Evolutionary conservation across 2,888 invertebrate species (phyloP).

Genomic region (Eubasilissa splendida): DNA sequence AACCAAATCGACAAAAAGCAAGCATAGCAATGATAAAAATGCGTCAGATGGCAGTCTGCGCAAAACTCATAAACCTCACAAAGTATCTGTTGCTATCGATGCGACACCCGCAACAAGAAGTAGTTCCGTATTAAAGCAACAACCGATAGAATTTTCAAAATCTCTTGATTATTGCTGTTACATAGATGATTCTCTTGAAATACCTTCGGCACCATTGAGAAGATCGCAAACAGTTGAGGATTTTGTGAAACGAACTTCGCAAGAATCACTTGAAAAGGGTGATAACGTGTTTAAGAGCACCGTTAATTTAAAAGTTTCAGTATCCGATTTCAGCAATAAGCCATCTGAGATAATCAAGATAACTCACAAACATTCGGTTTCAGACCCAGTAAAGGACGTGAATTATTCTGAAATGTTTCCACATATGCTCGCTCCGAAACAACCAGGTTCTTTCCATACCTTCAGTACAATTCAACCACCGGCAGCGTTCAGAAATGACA

Average conservation of each 20-base stretch:
- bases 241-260: slow-evolving; percentile 59
- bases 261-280: slow-evolving; percentile 38
- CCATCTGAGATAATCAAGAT: slow-evolving; percentile 67
- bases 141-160: slow-evolving; percentile 83
- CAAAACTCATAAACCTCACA: slow-evolving; percentile 69
- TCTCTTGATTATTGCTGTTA: slow-evolving; percentile 70
- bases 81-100: slow-evolving; percentile 85
- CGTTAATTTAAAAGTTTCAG: slow-evolving; percentile 63
- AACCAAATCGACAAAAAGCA: slow-evolving; percentile 68
- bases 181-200: slow-evolving; percentile 55
- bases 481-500: slow-evolving; percentile 72
- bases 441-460: slow-evolving; percentile 55
- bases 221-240: slow-evolving; percentile 69
- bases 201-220: slow-evolving; percentile 62
- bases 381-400: slow-evolving; percentile 79
- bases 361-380: slow-evolving; percentile 78
- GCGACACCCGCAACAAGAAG: slow-evolving; percentile 84
- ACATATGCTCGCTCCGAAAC: slow-evolving; percentile 50
- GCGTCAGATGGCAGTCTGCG: slow-evolving; percentile 51
- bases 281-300: slow-evolving; percentile 65
- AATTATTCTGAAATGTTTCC: slow-evolving; percentile 67
- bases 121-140: slow-evolving; percentile 81
- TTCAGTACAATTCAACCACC: slow-evolving; percentile 65
- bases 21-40: slow-evolving; percentile 50
- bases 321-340: slow-evolving; percentile 61